phyloP scores from a whole-genome alignment of 2,113 vertebrate species.

The Prietella phreatophila region DNA sequence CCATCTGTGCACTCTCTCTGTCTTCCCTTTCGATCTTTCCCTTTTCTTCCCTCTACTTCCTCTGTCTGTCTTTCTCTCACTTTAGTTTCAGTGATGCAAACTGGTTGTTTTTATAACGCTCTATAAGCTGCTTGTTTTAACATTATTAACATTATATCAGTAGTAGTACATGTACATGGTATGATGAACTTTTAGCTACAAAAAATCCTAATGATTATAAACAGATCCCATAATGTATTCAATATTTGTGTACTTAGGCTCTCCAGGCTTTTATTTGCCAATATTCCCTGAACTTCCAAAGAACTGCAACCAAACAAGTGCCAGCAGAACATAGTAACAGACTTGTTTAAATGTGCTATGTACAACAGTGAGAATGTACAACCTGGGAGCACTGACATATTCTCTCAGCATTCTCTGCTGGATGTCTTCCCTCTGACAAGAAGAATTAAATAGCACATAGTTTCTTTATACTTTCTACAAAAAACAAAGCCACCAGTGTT shows the following conservation, averaged over 20 bases:
- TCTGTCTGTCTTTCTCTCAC: constrained; percentile 8
- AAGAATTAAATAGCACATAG: background rate
- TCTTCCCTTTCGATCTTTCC: constrained; percentile 8
- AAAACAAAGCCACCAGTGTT: background rate
- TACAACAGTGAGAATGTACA: background rate
- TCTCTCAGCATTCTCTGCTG: background rate
- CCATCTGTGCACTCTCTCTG: constrained; percentile 41
- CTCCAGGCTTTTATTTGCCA: background rate
- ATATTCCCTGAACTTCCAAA: background rate
- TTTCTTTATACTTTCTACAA: background rate
- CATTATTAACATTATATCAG: constrained; percentile 62
- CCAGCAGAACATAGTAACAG: constrained; percentile 13
- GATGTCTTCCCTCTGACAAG: background rate
- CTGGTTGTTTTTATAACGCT: constrained; percentile 65
- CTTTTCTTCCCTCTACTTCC: constrained; percentile 1
- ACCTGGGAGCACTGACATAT: background rate
- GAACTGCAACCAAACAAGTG: constrained; percentile 47
- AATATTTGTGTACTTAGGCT: constrained; percentile 28
- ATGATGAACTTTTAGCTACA: background rate
- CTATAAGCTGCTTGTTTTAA: constrained; percentile 69
- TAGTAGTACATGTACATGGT: background rate
- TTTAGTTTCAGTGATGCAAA: constrained; percentile 30
- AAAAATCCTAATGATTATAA: background rate
- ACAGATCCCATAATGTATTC: background rate
- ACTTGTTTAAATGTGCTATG: background rate